Percentiles rank a stretch among this genome's conserved stretches.
Conservation (phyloP, 2,888 invertebrate species). For the Drosophila affinis region DNA sequence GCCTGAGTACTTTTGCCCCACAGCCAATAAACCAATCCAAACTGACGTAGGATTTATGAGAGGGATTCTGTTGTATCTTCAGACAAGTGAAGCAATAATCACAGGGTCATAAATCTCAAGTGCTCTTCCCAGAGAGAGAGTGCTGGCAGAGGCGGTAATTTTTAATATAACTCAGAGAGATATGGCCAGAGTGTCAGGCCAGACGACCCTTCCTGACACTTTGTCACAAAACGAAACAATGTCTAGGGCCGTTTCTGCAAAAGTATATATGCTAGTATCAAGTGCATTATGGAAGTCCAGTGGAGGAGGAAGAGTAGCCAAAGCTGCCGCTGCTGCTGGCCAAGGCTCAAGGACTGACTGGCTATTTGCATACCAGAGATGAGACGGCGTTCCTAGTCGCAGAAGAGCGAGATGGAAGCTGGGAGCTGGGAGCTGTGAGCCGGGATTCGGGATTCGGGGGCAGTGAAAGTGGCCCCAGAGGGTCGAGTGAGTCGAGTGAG, state of each 20-base stretch:
- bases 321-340: slow-evolving; percentile 40
- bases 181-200: slow-evolving; percentile 62
- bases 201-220: slow-evolving; percentile 64
- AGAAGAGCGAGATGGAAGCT: slow-evolving; percentile 10
- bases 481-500: background rate
- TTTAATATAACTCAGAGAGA: slow-evolving; percentile 68
- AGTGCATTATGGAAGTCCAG: slow-evolving; percentile 54
- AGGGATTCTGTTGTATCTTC: slow-evolving; percentile 53
- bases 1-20: background rate
- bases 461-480: slow-evolving; percentile 62
- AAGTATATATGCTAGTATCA: slow-evolving; percentile 52
- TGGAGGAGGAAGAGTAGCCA: slow-evolving; percentile 8
- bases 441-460: slow-evolving; percentile 54
- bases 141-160: slow-evolving; percentile 58
- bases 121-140: slow-evolving; percentile 37
- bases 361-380: slow-evolving; percentile 59
- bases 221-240: slow-evolving; percentile 70
- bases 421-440: slow-evolving; percentile 36
- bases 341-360: slow-evolving; percentile 57
- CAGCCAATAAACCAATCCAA: slow-evolving; percentile 39
- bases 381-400: background rate
- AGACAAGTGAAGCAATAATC: slow-evolving; percentile 77
- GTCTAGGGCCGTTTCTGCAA: slow-evolving; percentile 52
- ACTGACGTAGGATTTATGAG: slow-evolving; percentile 51
- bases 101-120: slow-evolving; percentile 68